phyloP scores from a whole-genome alignment of 2,888 invertebrate species.

The Anthrax anthrax region DNA sequence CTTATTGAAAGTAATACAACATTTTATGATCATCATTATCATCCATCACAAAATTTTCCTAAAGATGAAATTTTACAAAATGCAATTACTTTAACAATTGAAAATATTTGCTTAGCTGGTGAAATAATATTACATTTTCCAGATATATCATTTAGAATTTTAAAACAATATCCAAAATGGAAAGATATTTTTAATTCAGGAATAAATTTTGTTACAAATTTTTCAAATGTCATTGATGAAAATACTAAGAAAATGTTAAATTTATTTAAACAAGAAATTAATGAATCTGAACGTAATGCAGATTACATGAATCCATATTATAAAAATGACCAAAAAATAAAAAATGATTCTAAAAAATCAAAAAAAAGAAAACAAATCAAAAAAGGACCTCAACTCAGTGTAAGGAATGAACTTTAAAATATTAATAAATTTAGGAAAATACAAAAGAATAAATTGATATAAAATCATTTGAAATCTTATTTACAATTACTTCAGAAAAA shows the following conservation, averaged over 20 bases:
- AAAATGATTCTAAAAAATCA: neutral
- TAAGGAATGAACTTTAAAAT: conserved; percentile 11
- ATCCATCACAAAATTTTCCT: conserved; percentile 12
- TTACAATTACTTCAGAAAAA: too few relatives aligned
- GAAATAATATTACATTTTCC: conserved; percentile 18
- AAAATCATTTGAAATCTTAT: too few relatives aligned
- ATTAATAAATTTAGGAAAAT: too few relatives aligned
- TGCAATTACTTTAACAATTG: conserved; percentile 12
- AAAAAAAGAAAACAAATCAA: conserved; percentile 8
- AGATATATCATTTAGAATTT: conserved; percentile 15
- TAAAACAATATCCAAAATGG: conserved; percentile 13
- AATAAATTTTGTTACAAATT: conserved; percentile 13
- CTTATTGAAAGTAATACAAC: conserved; percentile 14
- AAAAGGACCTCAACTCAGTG: conserved; percentile 11
- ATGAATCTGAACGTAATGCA: conserved; percentile 11
- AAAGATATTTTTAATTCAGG: conserved; percentile 15
- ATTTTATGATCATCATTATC: conserved; percentile 10
- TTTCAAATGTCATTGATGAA: conserved; percentile 14
- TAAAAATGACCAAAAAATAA: neutral
- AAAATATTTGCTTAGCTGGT: conserved; percentile 11
- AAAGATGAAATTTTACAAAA: conserved; percentile 11
- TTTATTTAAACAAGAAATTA: conserved; percentile 15
- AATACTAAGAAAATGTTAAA: conserved; percentile 13
- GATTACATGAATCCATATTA: conserved; percentile 12
- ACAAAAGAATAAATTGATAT: too few relatives aligned